Conservation (phyloP, 2,888 invertebrate genomes). For the Sycophila texana region DNA sequence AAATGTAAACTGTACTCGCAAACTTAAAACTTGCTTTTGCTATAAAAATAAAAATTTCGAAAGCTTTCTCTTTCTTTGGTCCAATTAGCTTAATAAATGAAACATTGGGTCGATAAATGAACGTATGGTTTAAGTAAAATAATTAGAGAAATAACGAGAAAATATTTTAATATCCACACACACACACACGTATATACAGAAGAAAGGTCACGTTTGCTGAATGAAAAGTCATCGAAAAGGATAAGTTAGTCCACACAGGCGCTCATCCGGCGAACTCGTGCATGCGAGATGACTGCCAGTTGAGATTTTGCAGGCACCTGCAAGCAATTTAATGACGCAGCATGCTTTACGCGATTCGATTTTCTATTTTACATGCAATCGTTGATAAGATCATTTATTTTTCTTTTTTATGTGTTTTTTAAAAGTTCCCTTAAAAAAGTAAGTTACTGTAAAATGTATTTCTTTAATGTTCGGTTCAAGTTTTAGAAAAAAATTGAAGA, state of each 20-base stretch:
- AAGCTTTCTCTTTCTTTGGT: no score
- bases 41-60: no score
- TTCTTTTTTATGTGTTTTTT: no score
- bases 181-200: constrained; percentile 38
- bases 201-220: neutral
- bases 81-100: neutral
- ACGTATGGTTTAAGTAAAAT: neutral
- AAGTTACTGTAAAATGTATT: no score
- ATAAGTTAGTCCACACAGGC: neutral
- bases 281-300: constrained; percentile 66
- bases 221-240: neutral
- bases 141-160: constrained; percentile 19
- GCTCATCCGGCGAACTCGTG: constrained; percentile 65
- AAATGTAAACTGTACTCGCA: no score
- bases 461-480: no score
- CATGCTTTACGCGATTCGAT: neutral
- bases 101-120: constrained; percentile 4
- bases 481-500: no score
- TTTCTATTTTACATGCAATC: no score
- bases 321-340: constrained; percentile 55
- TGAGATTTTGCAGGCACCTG: constrained; percentile 65
- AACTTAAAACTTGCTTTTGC: no score
- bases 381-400: no score
- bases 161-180: constrained; percentile 38
- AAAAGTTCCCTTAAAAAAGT: no score